Percentiles rank a stretch among this genome's conserved stretches.
Conservation (phyloP, 1,140 invertebrate species). For the Ostrea edulis region DNA sequence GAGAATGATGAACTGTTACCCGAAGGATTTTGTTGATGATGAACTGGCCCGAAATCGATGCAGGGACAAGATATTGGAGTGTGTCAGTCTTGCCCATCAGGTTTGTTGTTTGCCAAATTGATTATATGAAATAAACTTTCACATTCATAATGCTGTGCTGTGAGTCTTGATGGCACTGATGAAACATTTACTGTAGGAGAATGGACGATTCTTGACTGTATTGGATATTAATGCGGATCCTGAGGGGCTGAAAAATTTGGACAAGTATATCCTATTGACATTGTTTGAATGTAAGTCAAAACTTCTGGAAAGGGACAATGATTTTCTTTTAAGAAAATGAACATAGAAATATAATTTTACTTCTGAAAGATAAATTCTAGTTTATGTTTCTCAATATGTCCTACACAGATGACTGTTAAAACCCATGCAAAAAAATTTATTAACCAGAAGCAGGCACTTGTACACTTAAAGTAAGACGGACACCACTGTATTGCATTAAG, state of each 20-base stretch:
- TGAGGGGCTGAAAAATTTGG: constrained; percentile 75
- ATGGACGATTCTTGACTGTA: constrained; percentile 76
- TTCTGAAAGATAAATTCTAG: too few relatives aligned
- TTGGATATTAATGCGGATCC: constrained; percentile 73
- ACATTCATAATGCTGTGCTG: too few relatives aligned
- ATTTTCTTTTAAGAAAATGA: too few relatives aligned
- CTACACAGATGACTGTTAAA: too few relatives aligned
- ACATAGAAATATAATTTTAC: too few relatives aligned
- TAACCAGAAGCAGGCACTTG: too few relatives aligned
- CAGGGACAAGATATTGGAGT: constrained; percentile 76
- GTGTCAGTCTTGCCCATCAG: constrained; percentile 67
- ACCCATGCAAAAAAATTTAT: too few relatives aligned
- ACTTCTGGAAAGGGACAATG: neutral
- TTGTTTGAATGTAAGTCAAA: constrained; percentile 77
- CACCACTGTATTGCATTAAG: too few relatives aligned
- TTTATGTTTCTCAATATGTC: too few relatives aligned
- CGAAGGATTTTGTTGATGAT: constrained; percentile 71
- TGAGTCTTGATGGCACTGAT: neutral
- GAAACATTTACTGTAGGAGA: constrained; percentile 66
- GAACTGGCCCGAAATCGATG: constrained; percentile 66
- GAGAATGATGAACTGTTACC: constrained; percentile 76
- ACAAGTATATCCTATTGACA: constrained; percentile 78
- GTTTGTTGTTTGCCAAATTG: constrained; percentile 42
- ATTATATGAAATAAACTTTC: neutral
- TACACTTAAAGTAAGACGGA: too few relatives aligned